Base-by-base conservation (phyloP, 92 coral and sea anemone species). In the Epizoanthus illoricatus region DNA sequence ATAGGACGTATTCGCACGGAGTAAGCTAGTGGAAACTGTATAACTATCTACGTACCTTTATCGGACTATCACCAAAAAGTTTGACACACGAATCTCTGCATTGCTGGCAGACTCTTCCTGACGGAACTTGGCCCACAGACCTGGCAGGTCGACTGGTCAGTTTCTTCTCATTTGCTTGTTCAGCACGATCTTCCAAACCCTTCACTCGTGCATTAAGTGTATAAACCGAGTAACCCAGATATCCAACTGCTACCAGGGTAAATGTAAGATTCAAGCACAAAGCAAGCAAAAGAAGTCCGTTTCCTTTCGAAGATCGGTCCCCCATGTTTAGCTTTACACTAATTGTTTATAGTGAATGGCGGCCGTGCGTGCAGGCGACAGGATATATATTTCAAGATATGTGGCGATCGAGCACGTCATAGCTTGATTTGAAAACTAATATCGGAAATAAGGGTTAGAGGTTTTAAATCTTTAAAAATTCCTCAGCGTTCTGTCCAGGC, bases 31-130 rank as follows among this genome's bases (percentile, higher is more conserved):
- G 56, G 56, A 52, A 52, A 52, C 56, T 9, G 11, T 52, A 7
- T 52, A 7, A 11, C 15, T 11, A 9, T 52, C 56, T 52, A 2
- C 56, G 56, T 52, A 75, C 80, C 80, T 71, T 71, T 19, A 75
- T 7, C 80, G 45, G 65, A 43, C 58, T 78, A 5, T 43, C 47
- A 0, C 82, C 82, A 42, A 63, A 78, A 19, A 78, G 82, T 42
- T 43, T 78, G 15, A 42, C 11, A 58, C 82, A 78, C 17, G 82
- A 63, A 12, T 78, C 82, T 78, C 65, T 78, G 49, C 66, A 43
- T 70, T 78, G 71, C 70, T 78, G 82, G 61, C 82, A 78, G 82
- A 43, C 49, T 39, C 41, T 16, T 78, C 60, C 82, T 1, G 82
- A 78, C 36, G 23, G 55, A 61, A 36, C 82, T 62, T 45, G 70